Percentiles rank a stretch among this genome's conserved stretches.
Conservation (phyloP, 2,888 invertebrate species). For the Epistrophe grossulariae region DNA sequence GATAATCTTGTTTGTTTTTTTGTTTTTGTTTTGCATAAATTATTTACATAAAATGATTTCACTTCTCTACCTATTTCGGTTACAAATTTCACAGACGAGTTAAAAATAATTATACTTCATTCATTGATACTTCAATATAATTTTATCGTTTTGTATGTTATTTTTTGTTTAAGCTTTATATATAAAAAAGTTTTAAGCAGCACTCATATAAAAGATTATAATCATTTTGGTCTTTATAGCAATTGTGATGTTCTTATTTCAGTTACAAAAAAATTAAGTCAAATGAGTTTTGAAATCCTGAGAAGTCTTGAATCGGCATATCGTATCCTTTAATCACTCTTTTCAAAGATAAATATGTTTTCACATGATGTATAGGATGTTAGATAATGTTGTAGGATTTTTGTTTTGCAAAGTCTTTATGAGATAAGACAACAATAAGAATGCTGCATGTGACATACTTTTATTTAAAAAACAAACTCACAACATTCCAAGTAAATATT, state of each 20-base stretch:
- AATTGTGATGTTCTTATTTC: neutral
- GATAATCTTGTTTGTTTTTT: constrained; percentile 21
- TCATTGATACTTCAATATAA: too few species aligned
- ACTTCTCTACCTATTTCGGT: neutral
- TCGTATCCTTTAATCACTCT: neutral
- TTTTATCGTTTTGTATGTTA: neutral
- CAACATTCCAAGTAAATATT: constrained; percentile 65
- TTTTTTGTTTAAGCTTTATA: neutral
- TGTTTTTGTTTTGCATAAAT: constrained; percentile 25
- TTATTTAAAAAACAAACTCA: constrained; percentile 12
- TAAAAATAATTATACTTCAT: constrained; percentile 6
- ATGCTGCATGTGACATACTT: constrained; percentile 28
- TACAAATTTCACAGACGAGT: constrained; percentile 6
- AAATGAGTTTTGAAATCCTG: neutral
- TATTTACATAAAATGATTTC: constrained; percentile 23
- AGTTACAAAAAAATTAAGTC: neutral
- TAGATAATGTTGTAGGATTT: neutral
- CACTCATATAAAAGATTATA: neutral
- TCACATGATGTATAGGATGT: neutral
- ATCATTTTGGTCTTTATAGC: neutral
- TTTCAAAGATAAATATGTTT: neutral
- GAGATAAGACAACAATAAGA: constrained; percentile 28
- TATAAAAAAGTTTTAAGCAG: neutral
- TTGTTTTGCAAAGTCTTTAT: neutral
- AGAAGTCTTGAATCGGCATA: neutral